phyloP scores from a whole-genome alignment of 1,140 invertebrate species.

The Riptortus pedestris region DNA sequence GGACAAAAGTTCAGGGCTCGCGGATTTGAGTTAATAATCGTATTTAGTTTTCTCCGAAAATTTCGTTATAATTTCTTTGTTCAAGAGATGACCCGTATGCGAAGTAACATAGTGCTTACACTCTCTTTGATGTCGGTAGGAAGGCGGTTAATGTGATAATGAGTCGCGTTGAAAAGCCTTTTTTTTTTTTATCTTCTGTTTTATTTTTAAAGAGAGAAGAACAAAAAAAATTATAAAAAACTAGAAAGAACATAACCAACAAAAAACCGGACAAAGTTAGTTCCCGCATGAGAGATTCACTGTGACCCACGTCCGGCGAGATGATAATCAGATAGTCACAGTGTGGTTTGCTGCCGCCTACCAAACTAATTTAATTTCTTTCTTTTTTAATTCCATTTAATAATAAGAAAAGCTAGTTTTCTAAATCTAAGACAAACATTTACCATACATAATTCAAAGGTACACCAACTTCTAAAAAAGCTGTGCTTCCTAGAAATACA shows the following conservation, averaged over 20 bases:
- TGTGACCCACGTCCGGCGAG: neutral
- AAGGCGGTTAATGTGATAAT: neutral
- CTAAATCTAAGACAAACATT: too few relatives aligned
- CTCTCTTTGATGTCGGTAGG: neutral
- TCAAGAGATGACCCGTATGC: neutral
- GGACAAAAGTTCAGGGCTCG: too few relatives aligned
- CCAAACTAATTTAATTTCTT: neutral
- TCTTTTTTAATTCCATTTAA: too few relatives aligned
- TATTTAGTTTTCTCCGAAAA: neutral
- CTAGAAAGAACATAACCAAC: neutral
- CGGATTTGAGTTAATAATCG: too few relatives aligned
- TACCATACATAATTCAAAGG: too few relatives aligned
- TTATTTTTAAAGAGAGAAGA: neutral
- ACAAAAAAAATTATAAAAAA: neutral
- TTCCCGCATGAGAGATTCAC: neutral
- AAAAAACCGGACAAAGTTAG: neutral
- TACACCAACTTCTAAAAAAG: too few relatives aligned
- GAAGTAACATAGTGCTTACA: neutral
- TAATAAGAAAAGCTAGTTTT: too few relatives aligned
- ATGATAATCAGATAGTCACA: neutral
- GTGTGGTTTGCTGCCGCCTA: neutral
- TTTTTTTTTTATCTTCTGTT: too few relatives aligned
- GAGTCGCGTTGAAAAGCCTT: neutral
- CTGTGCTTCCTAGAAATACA: too few relatives aligned
- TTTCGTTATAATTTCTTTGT: neutral